Percentiles rank a stretch among this genome's conserved stretches.
Evolutionary conservation across 2,888 invertebrate genomes (phyloP).

Genomic region (Trissoscelio sp.): DNA sequence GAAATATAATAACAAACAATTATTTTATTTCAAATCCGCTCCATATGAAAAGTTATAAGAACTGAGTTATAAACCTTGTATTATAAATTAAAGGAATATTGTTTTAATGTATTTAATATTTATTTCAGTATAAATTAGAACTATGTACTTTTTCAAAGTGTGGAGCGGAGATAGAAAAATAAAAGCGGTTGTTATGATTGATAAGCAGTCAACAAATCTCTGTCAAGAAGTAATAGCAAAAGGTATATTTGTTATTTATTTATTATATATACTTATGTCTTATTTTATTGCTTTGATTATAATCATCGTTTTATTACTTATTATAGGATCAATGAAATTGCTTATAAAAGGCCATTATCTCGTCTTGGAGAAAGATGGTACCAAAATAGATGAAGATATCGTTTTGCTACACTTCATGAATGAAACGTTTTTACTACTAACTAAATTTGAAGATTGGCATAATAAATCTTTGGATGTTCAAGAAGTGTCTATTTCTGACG

Average conservation of each 20-base stretch:
- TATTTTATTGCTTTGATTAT: background rate
- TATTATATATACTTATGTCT: background rate
- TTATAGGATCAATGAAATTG: slow-evolving; percentile 26
- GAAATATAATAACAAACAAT: slow-evolving; percentile 2
- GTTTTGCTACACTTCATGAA: background rate
- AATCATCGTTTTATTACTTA: slow-evolving; percentile 3
- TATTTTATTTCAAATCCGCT: slow-evolving; percentile 33
- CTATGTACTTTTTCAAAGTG: slow-evolving; percentile 18
- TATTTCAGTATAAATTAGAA: slow-evolving; percentile 8
- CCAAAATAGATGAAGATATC: slow-evolving; percentile 7
- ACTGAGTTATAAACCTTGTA: no score
- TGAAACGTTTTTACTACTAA: slow-evolving; percentile 7
- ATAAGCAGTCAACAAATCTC: background rate
- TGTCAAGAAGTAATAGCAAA: slow-evolving; percentile 10
- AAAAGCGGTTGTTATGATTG: slow-evolving; percentile 12
- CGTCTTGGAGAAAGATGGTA: slow-evolving; percentile 28
- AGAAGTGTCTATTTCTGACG: background rate
- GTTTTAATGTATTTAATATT: no score
- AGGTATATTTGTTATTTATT: slow-evolving; percentile 12
- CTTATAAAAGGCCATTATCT: background rate
- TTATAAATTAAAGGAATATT: no score
- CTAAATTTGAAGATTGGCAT: slow-evolving; percentile 4
- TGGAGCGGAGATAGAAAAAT: slow-evolving; percentile 6
- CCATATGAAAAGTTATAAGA: slow-evolving; percentile 23
- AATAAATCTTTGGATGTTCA: background rate